A percentile compares a stretch with the other conserved stretches of the same genome.
These are phyloP conservation scores for Phymatocera aterrima DNA, from an alignment of 2,888 invertebrate species.

Conservation along the genomic window DNA sequence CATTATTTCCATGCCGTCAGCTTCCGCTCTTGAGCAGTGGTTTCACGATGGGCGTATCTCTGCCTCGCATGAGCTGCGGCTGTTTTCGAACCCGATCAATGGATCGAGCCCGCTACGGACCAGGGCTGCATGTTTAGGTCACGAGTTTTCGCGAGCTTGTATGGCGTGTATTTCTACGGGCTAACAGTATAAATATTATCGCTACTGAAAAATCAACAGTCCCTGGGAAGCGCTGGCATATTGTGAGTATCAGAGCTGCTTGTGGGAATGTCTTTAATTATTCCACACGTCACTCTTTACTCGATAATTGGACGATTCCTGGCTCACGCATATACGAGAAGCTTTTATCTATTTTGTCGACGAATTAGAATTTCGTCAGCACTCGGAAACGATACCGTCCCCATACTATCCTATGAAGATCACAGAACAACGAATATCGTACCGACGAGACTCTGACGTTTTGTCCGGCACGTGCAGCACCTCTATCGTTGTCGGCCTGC, in stretches of 20 bases:
- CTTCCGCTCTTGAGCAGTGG: slow-evolving; percentile 27
- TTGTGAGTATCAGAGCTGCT: background rate
- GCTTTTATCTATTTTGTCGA: background rate
- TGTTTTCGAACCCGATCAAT: slow-evolving; percentile 26
- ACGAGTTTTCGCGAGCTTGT: slow-evolving; percentile 27
- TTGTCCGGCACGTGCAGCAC: slow-evolving; percentile 35
- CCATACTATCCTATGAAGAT: slow-evolving; percentile 21
- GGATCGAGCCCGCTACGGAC: slow-evolving; percentile 6
- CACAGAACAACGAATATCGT: slow-evolving; percentile 25
- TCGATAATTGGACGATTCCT: slow-evolving; percentile 29
- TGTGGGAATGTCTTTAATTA: slow-evolving; percentile 36
- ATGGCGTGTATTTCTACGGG: background rate
- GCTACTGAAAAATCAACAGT: slow-evolving; percentile 34
- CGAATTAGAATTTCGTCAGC: slow-evolving; percentile 18
- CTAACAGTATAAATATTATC: slow-evolving; percentile 35
- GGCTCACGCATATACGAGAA: slow-evolving; percentile 8
- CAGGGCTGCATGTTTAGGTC: slow-evolving; percentile 16
- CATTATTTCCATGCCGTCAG: slow-evolving; percentile 42
- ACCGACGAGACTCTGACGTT: background rate
- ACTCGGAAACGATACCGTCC: slow-evolving; percentile 16
- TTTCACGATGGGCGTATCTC: slow-evolving; percentile 36
- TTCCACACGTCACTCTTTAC: slow-evolving; percentile 25
- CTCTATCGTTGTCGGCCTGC: slow-evolving; percentile 49
- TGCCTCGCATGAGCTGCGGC: slow-evolving; percentile 37
- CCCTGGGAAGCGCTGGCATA: background rate